phyloP scores from a whole-genome alignment of 2,797 vertebrate genomes.

The Paramormyrops hopkinsi region DNA sequence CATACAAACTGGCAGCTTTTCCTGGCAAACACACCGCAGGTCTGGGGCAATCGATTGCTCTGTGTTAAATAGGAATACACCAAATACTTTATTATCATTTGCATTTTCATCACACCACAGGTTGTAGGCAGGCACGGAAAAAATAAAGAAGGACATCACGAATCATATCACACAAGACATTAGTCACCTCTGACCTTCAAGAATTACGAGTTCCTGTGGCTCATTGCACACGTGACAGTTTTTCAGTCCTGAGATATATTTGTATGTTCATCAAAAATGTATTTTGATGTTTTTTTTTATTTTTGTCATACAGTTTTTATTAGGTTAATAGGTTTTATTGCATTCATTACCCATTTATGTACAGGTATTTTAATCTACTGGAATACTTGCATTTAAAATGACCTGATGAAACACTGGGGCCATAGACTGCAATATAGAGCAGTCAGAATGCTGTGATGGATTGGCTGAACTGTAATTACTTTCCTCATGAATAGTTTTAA shows the following conservation, averaged over 20 bases:
- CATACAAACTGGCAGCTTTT: background rate
- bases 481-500: constrained; percentile 30
- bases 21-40: background rate
- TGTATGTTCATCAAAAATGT: background rate
- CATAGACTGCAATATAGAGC: background rate
- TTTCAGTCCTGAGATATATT: background rate
- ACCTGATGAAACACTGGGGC: background rate
- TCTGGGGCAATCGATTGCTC: background rate
- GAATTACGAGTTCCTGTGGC: background rate
- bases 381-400: background rate
- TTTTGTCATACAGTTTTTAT: background rate
- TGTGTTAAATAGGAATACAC: background rate
- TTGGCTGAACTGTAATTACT: constrained; percentile 26
- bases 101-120: background rate
- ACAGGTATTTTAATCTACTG: background rate
- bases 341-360: background rate
- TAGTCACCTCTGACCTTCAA: background rate
- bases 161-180: background rate
- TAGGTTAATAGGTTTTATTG: background rate
- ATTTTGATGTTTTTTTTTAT: background rate
- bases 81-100: background rate
- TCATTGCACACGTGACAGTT: background rate
- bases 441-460: constrained; percentile 7
- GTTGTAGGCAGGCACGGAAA: background rate
- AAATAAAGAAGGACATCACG: background rate